Conservation (phyloP, 2,797 vertebrate genomes). For the Phalanger gymnotis region DNA sequence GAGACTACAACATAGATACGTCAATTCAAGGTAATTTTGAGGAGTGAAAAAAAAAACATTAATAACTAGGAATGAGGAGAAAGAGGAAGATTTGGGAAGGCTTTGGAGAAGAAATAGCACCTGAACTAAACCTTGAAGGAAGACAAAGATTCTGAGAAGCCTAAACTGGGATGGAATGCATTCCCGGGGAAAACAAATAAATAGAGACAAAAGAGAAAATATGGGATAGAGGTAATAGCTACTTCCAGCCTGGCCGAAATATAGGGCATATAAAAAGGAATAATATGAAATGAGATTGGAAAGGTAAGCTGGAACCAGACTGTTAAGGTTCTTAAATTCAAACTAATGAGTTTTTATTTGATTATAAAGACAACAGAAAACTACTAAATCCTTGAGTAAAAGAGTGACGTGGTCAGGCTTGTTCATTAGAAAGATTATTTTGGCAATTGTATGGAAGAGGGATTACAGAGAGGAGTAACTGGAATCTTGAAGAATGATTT, state of each 20-base stretch:
- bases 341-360: not conserved
- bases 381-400: not conserved
- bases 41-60: not conserved
- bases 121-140: not conserved
- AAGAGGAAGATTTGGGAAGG: not conserved
- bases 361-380: not conserved
- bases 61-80: not conserved
- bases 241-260: not conserved
- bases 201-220: not conserved
- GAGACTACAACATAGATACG: not conserved
- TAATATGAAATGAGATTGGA: not conserved
- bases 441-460: not conserved
- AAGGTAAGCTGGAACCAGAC: not conserved
- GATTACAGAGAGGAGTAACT: not conserved
- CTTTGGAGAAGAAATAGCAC: not conserved
- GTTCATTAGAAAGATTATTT: not conserved
- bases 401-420: not conserved
- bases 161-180: not conserved
- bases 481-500: not conserved
- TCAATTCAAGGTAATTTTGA: not conserved
- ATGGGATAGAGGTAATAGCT: not conserved
- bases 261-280: not conserved
- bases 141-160: not conserved
- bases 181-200: not conserved
- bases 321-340: not conserved